phyloP scores from a whole-genome alignment of 2,888 invertebrate species.

The Plemyria rubiginata region DNA sequence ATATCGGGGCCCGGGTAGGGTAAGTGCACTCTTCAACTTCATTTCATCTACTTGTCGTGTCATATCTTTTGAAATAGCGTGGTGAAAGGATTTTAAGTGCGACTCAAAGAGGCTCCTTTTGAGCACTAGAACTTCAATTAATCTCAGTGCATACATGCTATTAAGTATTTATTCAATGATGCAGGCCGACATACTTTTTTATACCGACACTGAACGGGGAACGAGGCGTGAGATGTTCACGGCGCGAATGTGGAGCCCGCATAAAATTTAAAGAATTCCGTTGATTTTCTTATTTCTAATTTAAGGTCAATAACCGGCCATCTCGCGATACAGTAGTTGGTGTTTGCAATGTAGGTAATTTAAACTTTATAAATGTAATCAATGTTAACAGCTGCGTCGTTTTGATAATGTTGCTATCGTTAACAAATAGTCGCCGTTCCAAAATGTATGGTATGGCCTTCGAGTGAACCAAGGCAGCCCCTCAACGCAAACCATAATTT shows the following conservation, averaged over 20 bases:
- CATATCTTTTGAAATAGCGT: too few relatives aligned
- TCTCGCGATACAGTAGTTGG: neutral
- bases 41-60: too few relatives aligned
- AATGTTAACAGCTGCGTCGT: neutral
- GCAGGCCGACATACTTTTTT: too few relatives aligned
- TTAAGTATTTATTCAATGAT: too few relatives aligned
- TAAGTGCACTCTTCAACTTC: neutral
- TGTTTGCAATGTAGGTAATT: neutral
- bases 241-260: too few relatives aligned
- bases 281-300: neutral
- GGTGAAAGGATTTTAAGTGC: too few relatives aligned
- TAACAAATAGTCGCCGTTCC: neutral
- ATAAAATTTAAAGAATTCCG: neutral
- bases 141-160: too few relatives aligned
- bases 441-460: neutral
- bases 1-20: slow-evolving; percentile 2
- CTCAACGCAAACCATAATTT: neutral
- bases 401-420: neutral
- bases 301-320: neutral
- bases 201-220: too few relatives aligned
- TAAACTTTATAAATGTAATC: neutral
- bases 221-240: too few relatives aligned
- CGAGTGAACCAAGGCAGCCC: neutral
- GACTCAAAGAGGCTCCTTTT: too few relatives aligned
- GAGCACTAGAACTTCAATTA: too few relatives aligned